These are phyloP conservation scores for Andrena minutula DNA, from an alignment of 2,888 invertebrate genomes.

Conservation along the genomic window DNA sequence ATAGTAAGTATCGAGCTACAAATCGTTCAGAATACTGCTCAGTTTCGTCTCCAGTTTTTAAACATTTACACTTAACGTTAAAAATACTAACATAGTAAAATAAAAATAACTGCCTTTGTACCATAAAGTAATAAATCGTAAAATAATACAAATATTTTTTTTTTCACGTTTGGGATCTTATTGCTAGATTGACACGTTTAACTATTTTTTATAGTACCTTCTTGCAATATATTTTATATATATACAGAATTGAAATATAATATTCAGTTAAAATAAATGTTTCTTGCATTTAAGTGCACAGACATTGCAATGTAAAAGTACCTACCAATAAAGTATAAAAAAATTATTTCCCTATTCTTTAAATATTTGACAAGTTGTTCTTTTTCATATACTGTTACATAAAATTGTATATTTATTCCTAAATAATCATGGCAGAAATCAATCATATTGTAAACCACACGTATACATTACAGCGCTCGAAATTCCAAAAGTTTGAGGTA, in stretches of 20 bases:
- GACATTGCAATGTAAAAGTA: constrained; percentile 42
- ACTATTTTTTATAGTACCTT: constrained; percentile 14
- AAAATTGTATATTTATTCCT: constrained; percentile 11
- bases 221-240: constrained; percentile 39
- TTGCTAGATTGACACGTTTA: constrained; percentile 13
- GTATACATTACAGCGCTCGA: constrained; percentile 38
- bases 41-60: too few relatives aligned
- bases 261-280: constrained; percentile 37
- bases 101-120: constrained; percentile 14
- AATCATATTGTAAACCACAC: constrained; percentile 27
- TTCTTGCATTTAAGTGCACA: constrained; percentile 4
- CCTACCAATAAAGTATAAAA: constrained; percentile 29
- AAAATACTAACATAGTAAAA: neutral
- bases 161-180: neutral
- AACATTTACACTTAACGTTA: too few relatives aligned
- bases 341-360: constrained; percentile 26
- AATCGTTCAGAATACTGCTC: too few relatives aligned
- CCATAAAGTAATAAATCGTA: constrained; percentile 9
- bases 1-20: too few relatives aligned
- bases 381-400: constrained; percentile 5
- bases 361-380: constrained; percentile 24
- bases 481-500: constrained; percentile 29
- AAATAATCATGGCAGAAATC: constrained; percentile 12
- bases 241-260: constrained; percentile 41
- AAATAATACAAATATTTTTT: neutral